Evolutionary conservation across 2,113 vertebrate genomes (phyloP).

Genomic region (Chascanopsetta lugubris): DNA sequence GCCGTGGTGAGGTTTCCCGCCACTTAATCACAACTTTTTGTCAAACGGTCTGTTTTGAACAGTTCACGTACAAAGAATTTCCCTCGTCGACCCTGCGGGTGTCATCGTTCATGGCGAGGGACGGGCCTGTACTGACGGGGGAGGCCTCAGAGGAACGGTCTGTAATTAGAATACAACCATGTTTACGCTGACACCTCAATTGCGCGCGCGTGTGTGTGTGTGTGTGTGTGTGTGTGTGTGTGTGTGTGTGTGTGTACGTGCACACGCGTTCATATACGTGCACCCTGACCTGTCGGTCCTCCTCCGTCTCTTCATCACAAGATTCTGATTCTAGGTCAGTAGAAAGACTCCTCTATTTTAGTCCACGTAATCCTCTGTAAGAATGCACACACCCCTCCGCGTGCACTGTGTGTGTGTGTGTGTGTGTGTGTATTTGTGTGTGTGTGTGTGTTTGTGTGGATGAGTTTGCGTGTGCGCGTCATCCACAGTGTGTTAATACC

Average conservation of each 20-base stretch:
- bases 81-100: background rate
- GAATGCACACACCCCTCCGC: constrained; percentile 58
- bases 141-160: background rate
- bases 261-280: background rate
- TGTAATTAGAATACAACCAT: background rate
- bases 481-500: constrained; percentile 75
- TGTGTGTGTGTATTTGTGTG: constrained; percentile 48
- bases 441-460: constrained; percentile 45
- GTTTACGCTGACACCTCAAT: background rate
- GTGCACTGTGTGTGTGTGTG: constrained; percentile 16
- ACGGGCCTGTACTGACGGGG: background rate
- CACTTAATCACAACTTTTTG: too few species aligned
- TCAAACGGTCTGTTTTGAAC: too few species aligned
- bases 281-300: background rate
- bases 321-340: constrained; percentile 77
- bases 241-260: constrained; percentile 20
- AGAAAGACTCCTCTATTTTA: constrained; percentile 76
- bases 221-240: constrained; percentile 26
- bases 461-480: constrained; percentile 9
- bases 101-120: too few species aligned
- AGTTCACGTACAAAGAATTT: background rate
- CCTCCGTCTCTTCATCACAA: constrained; percentile 52
- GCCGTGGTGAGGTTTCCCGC: too few species aligned
- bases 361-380: constrained; percentile 75
- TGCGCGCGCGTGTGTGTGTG: too few species aligned